phyloP scores from a whole-genome alignment of 2,797 vertebrate genomes.

The Thripadectes ignobilis region DNA sequence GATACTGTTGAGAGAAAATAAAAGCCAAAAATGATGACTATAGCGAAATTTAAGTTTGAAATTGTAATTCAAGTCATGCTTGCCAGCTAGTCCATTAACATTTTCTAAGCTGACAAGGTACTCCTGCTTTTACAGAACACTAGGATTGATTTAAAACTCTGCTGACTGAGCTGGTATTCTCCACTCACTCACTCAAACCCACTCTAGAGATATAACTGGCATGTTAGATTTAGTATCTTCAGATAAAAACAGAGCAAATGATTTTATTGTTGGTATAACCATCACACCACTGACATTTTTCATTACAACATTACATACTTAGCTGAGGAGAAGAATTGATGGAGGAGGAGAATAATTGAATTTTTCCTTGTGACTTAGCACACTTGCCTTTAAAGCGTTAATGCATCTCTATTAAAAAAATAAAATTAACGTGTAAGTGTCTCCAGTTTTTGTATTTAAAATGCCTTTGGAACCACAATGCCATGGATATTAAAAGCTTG shows the following conservation, averaged over 20 bases:
- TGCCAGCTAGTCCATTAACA: background rate
- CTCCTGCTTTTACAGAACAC: background rate
- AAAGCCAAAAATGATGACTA: background rate
- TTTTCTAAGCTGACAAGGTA: background rate
- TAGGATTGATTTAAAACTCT: constrained; percentile 5
- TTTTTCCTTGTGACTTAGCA: background rate
- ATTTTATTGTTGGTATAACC: background rate
- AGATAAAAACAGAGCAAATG: background rate
- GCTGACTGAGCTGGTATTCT: background rate
- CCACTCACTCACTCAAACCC: background rate
- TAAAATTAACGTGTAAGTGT: background rate
- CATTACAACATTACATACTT: background rate
- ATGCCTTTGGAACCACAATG: background rate
- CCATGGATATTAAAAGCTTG: background rate
- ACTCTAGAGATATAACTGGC: background rate
- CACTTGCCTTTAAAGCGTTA: background rate
- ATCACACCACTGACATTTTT: background rate
- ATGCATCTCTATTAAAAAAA: background rate
- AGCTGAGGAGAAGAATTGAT: background rate
- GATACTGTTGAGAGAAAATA: background rate
- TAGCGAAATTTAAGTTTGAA: background rate
- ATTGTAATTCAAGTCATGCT: background rate
- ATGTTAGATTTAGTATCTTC: background rate
- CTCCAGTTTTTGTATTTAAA: background rate
- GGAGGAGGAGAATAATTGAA: background rate